Conservation (phyloP, 23 tunicate genomes). For the Aplidium turbinatum region DNA sequence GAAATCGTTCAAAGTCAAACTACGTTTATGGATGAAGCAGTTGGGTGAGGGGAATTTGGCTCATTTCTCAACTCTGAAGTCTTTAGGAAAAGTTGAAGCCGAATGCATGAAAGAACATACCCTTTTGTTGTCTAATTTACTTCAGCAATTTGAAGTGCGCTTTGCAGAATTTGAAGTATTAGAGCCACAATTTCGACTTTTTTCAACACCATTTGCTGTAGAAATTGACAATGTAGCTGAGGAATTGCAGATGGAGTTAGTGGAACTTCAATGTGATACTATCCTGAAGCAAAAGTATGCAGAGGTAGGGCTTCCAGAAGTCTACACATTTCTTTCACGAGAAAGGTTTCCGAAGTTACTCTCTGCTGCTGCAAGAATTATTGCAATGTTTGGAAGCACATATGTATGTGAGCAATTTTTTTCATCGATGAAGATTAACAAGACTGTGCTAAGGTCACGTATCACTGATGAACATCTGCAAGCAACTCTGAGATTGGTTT, state of each 20-base stretch:
- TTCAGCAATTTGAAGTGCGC: constrained; percentile 37
- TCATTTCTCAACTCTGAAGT: constrained; percentile 38
- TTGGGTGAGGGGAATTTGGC: constrained; percentile 37
- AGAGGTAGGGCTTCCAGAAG: constrained; percentile 42
- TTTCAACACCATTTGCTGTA: constrained; percentile 47
- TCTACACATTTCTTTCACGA: constrained; percentile 53
- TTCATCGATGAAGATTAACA: constrained; percentile 44
- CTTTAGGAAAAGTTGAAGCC: constrained; percentile 33
- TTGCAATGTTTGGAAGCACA: constrained; percentile 71
- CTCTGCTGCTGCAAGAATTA: constrained; percentile 46
- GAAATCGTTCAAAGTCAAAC: constrained; percentile 35
- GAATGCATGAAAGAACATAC: constrained; percentile 38
- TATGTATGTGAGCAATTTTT: constrained; percentile 66
- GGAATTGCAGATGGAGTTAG: constrained; percentile 57
- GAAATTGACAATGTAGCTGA: constrained; percentile 38
- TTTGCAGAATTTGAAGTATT: constrained; percentile 27
- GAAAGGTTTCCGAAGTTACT: constrained; percentile 56
- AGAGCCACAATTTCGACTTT: constrained; percentile 36
- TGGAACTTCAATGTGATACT: constrained; percentile 54
- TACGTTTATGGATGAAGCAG: constrained; percentile 37
- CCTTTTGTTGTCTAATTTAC: constrained; percentile 23
- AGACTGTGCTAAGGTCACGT: constrained; percentile 39
- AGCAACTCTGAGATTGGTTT: constrained; percentile 48
- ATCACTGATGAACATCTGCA: constrained; percentile 65
- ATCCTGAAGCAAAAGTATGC: constrained; percentile 58